A percentile compares a stretch with the other conserved stretches of the same genome.
Evolutionary conservation across 1,140 invertebrate species (phyloP).

Genomic region (Conus ventricosus): DNA sequence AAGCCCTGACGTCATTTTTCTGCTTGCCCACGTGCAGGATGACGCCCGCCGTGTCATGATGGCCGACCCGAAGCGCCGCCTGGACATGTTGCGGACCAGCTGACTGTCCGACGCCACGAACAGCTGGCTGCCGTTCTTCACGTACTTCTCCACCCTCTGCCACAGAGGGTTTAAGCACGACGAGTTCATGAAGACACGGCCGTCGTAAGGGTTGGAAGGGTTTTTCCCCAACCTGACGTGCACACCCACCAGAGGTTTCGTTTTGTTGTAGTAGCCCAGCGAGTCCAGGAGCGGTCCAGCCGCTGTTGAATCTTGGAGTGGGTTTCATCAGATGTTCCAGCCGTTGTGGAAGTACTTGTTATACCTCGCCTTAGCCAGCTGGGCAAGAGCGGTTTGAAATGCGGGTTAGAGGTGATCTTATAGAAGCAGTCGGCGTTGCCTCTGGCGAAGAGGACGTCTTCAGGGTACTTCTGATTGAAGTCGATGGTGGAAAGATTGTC

Average conservation of each 20-base stretch:
- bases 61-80: constrained; percentile 32
- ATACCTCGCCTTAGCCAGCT: neutral
- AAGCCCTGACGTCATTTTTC: constrained; percentile 21
- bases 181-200: neutral
- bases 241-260: constrained; percentile 43
- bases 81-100: constrained; percentile 26
- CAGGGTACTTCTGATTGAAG: constrained; percentile 34
- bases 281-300: constrained; percentile 6
- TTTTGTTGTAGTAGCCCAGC: neutral
- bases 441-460: constrained; percentile 43
- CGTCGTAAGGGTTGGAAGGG: constrained; percentile 35
- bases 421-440: constrained; percentile 36
- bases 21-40: constrained; percentile 54
- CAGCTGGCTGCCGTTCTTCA: constrained; percentile 32
- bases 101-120: constrained; percentile 52
- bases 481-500: constrained; percentile 16
- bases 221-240: constrained; percentile 56
- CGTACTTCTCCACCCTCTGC: constrained; percentile 37
- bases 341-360: constrained; percentile 1
- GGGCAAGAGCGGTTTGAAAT: constrained; percentile 3
- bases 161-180: constrained; percentile 33
- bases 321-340: constrained; percentile 30
- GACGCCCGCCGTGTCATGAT: constrained; percentile 39
- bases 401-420: constrained; percentile 24
- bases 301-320: neutral